A percentile compares a stretch with the other conserved stretches of the same genome.
Evolutionary conservation across 2,888 invertebrate species (phyloP).

Genomic region (Phalangium opilio): DNA sequence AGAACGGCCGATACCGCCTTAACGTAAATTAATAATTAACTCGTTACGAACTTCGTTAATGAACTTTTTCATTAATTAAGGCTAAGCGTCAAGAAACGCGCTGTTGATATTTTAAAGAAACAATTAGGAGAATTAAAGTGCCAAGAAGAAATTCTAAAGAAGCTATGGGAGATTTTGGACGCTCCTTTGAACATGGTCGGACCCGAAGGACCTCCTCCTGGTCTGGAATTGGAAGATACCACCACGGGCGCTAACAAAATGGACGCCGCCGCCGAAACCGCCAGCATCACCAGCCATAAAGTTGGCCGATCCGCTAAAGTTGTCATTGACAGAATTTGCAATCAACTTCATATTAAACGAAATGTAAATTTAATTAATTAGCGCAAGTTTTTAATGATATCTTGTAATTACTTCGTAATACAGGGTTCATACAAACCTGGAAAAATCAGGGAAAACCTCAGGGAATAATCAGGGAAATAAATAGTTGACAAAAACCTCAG

Average conservation of each 20-base stretch:
- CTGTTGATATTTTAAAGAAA: conserved; percentile 36
- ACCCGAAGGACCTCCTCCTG: conserved; percentile 23
- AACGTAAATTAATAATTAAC: conserved; percentile 9
- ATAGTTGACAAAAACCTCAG: too few relatives aligned
- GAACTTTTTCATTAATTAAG: conserved; percentile 21
- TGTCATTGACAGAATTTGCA: too few relatives aligned
- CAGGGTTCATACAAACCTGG: too few relatives aligned
- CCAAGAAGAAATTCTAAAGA: conserved; percentile 63
- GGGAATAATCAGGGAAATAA: too few relatives aligned
- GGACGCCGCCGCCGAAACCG: background rate
- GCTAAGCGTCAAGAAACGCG: conserved; percentile 26
- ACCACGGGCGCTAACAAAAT: conserved; percentile 7
- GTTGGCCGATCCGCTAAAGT: too few relatives aligned
- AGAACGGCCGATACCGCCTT: conserved; percentile 20
- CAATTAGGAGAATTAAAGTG: conserved; percentile 66
- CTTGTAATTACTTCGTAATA: too few relatives aligned
- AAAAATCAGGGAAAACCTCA: too few relatives aligned
- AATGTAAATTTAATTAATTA: too few relatives aligned
- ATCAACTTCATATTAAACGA: too few relatives aligned
- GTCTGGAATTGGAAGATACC: conserved; percentile 23
- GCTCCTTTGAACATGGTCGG: conserved; percentile 23
- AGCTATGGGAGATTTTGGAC: conserved; percentile 52
- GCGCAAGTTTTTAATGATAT: too few relatives aligned
- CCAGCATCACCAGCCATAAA: too few relatives aligned
- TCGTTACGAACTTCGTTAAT: conserved; percentile 2